Conservation (phyloP, 2,888 invertebrate species). For the Rhodophaea formosa region DNA sequence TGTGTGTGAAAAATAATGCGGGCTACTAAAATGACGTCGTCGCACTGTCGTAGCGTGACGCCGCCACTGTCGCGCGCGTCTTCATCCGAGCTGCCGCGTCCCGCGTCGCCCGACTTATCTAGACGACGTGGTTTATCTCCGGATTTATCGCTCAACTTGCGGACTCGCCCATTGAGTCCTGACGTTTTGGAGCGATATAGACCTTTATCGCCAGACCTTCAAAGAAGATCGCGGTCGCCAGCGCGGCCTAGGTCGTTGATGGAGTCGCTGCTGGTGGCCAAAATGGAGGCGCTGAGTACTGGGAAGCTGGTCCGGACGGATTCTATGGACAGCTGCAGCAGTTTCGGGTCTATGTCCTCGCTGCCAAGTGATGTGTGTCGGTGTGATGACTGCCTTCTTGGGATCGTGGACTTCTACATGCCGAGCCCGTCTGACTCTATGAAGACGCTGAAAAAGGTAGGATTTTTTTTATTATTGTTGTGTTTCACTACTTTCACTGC, state of each 20-base stretch:
- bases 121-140: slow-evolving; percentile 66
- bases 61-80: slow-evolving; percentile 75
- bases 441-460: slow-evolving; percentile 83
- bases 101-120: slow-evolving; percentile 63
- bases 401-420: slow-evolving; percentile 88
- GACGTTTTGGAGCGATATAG: slow-evolving; percentile 56
- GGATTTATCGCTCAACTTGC: slow-evolving; percentile 57
- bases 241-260: slow-evolving; percentile 88
- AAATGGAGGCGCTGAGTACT: slow-evolving; percentile 87
- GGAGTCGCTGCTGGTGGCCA: slow-evolving; percentile 90
- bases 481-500: no score
- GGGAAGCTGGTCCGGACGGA: slow-evolving; percentile 85
- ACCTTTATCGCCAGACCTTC: slow-evolving; percentile 72
- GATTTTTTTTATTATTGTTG: slow-evolving; percentile 27
- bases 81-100: slow-evolving; percentile 59
- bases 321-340: slow-evolving; percentile 88
- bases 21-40: slow-evolving; percentile 77
- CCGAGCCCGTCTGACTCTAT: slow-evolving; percentile 76
- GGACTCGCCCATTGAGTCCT: slow-evolving; percentile 66
- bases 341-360: slow-evolving; percentile 85
- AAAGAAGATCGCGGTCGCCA: slow-evolving; percentile 71
- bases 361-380: slow-evolving; percentile 87
- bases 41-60: slow-evolving; percentile 74
- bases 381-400: slow-evolving; percentile 91
- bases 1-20: slow-evolving; percentile 47